These are phyloP conservation scores for Medauroidea extradentata DNA, from an alignment of 1,140 invertebrate species.

Conservation along the genomic window DNA sequence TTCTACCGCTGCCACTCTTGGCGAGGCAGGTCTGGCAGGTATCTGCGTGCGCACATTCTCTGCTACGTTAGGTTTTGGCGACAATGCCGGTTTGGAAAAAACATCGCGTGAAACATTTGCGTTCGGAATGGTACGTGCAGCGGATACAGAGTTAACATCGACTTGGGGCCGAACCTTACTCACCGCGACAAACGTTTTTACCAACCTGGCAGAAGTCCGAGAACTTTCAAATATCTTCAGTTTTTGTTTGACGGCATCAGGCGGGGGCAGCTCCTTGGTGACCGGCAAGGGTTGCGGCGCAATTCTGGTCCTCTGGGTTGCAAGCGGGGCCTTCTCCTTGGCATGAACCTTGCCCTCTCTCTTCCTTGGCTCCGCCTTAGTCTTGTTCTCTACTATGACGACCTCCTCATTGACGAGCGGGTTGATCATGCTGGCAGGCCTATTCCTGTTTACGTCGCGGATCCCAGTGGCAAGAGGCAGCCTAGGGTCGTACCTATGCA, in stretches of 20 bases:
- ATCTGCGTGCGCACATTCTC: too few relatives aligned
- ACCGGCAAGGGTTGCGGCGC: constrained; percentile 48
- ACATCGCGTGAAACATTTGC: constrained; percentile 29
- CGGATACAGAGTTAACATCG: too few relatives aligned
- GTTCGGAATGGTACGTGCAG: not conserved
- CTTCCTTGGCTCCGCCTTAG: not conserved
- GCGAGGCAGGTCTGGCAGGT: too few relatives aligned
- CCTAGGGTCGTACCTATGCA: constrained; percentile 46
- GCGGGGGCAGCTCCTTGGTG: constrained; percentile 75
- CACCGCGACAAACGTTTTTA: too few relatives aligned
- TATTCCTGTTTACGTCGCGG: constrained; percentile 3
- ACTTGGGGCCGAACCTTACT: too few relatives aligned
- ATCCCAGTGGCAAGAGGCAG: not conserved
- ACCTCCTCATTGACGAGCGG: constrained; percentile 8
- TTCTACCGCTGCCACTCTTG: too few relatives aligned
- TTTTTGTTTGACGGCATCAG: constrained; percentile 79
- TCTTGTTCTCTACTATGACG: constrained; percentile 9
- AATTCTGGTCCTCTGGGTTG: not conserved
- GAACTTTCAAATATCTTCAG: constrained; percentile 72
- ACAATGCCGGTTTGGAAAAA: constrained; percentile 37
- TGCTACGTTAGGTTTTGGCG: too few relatives aligned
- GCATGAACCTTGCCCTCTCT: not conserved
- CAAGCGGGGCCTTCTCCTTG: not conserved
- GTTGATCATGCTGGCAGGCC: not conserved
- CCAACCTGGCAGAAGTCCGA: too few relatives aligned